Conservation (phyloP, 1,140 invertebrate species). For the Diorhabda elongata region DNA sequence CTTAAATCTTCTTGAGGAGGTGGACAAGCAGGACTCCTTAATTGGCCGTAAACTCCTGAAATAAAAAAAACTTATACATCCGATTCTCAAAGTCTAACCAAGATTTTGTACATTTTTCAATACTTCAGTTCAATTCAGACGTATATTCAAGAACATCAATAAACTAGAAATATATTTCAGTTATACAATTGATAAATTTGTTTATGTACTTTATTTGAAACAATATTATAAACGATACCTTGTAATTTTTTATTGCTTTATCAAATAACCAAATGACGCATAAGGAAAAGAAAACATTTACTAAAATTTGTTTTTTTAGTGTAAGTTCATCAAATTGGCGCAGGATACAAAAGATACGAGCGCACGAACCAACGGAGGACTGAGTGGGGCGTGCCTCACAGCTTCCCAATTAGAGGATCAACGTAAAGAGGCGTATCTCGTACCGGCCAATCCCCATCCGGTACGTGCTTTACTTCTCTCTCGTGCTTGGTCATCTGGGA, state of each 20-base stretch:
- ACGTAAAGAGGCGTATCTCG: neutral
- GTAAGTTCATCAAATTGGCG: neutral
- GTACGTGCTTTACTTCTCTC: neutral
- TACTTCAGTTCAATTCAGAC: too few species aligned
- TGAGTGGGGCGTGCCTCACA: neutral
- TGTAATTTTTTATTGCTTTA: too few species aligned
- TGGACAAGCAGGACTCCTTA: slow-evolving; percentile 54
- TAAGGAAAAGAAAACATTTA: too few species aligned
- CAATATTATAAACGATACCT: too few species aligned
- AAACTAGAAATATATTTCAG: too few species aligned
- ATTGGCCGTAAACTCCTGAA: slow-evolving; percentile 53
- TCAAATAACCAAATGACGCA: too few species aligned
- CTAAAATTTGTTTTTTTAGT: neutral
- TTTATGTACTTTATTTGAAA: too few species aligned
- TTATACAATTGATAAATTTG: too few species aligned
- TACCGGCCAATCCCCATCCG: neutral
- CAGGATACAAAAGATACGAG: neutral
- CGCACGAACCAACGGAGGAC: neutral
- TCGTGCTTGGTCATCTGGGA: neutral
- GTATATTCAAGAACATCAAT: too few species aligned
- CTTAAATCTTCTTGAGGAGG: slow-evolving; percentile 49
- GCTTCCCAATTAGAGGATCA: slow-evolving; percentile 1
- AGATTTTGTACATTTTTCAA: too few species aligned
- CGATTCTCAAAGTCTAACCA: too few species aligned
- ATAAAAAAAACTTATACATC: slow-evolving; percentile 5